A percentile compares a stretch with the other conserved stretches of the same genome.
Evolutionary conservation across 2,888 invertebrate genomes (phyloP).

Genomic region (Sarcophaga variegata): DNA sequence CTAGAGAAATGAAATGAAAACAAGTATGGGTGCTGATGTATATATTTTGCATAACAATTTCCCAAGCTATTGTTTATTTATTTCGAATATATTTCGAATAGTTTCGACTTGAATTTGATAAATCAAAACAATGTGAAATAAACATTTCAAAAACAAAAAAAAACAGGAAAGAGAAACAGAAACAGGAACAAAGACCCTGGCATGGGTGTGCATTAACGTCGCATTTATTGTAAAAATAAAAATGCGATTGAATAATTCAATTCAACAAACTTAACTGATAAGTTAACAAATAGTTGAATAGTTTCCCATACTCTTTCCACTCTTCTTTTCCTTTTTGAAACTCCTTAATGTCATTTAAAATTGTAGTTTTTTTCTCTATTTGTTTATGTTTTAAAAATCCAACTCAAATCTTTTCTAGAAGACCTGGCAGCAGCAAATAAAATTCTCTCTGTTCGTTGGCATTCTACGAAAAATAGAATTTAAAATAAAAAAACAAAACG

Average conservation of each 20-base stretch:
- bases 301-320: not conserved
- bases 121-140: slow-evolving; percentile 58
- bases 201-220: slow-evolving; percentile 44
- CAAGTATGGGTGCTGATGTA: not conserved
- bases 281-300: slow-evolving; percentile 60
- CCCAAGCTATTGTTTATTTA: slow-evolving; percentile 49
- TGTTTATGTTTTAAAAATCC: not conserved
- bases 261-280: slow-evolving; percentile 67
- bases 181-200: not conserved
- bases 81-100: slow-evolving; percentile 37
- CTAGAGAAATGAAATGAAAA: not conserved
- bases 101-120: slow-evolving; percentile 57
- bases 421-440: slow-evolving; percentile 36
- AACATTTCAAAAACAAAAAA: not conserved
- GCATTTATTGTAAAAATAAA: slow-evolving; percentile 59
- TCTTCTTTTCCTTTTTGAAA: not conserved
- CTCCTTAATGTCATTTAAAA: not conserved
- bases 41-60: slow-evolving; percentile 50
- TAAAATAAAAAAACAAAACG: slow-evolving; percentile 20
- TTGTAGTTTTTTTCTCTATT: not conserved
- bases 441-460: not conserved
- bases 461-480: slow-evolving; percentile 29
- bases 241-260: slow-evolving; percentile 68
- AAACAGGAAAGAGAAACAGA: not conserved
- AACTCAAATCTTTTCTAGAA: slow-evolving; percentile 13